These are phyloP conservation scores for Amphimedon queenslandica DNA, from an alignment of 37 sponge, comb jelly and placozoan species.

Conservation along the genomic window DNA sequence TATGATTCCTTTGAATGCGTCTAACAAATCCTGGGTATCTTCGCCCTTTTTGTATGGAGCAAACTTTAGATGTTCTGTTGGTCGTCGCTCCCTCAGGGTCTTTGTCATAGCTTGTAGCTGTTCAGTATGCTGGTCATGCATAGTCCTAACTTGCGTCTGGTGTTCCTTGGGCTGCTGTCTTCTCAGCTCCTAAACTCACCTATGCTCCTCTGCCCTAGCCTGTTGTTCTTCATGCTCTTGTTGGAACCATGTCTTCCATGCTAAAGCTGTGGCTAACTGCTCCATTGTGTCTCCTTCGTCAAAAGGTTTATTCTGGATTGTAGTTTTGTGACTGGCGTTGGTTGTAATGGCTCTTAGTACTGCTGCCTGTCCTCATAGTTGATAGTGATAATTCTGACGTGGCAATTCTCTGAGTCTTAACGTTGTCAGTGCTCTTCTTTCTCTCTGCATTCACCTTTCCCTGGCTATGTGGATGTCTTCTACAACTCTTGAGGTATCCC, in stretches of 20 bases:
- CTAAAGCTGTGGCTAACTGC: no score
- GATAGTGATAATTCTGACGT: not conserved
- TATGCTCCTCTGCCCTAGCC: no score
- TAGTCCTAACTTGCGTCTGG: no score
- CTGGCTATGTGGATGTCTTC: not conserved
- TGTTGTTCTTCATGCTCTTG: no score
- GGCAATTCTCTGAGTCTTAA: not conserved
- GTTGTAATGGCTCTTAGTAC: no score
- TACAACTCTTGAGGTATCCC: constrained; percentile 12
- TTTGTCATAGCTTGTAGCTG: not conserved
- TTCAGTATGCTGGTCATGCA: not conserved
- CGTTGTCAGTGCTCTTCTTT: not conserved
- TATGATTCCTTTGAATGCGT: constrained; percentile 6
- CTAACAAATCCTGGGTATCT: constrained; percentile 1
- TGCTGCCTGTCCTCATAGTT: no score
- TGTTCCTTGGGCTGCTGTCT: not conserved
- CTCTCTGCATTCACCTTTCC: not conserved
- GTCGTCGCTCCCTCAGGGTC: no score
- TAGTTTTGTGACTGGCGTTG: no score
- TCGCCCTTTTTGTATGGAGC: not conserved
- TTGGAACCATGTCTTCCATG: not conserved
- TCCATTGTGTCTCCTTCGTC: no score
- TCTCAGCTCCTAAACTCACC: not conserved
- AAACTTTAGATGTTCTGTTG: not conserved
- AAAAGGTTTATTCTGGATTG: no score